Conservation (phyloP, 2,888 invertebrate genomes). For the Coleophora deauratella region DNA sequence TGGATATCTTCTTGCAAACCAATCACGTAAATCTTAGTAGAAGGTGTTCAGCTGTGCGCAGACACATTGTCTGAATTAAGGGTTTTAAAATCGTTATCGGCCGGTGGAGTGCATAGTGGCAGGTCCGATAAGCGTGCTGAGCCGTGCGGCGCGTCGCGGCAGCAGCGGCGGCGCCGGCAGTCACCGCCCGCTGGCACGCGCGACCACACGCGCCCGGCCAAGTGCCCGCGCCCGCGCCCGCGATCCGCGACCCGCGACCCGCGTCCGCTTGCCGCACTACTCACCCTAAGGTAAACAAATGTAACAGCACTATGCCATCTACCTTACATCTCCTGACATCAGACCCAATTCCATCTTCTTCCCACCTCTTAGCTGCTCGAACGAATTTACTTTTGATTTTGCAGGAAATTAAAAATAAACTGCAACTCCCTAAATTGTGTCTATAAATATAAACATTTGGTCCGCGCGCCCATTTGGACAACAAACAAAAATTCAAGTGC, state of each 20-base stretch:
- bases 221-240: conserved; percentile 38
- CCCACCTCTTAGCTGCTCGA: conserved; percentile 14
- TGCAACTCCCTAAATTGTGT: not conserved
- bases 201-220: conserved; percentile 64
- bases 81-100: conserved; percentile 50
- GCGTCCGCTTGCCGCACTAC: conserved; percentile 34
- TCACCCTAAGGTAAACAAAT: conserved; percentile 57
- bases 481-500: conserved; percentile 41
- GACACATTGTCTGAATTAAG: conserved; percentile 9
- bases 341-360: conserved; percentile 15
- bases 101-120: conserved; percentile 43
- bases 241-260: conserved; percentile 39
- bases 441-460: conserved; percentile 6
- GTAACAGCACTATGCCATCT: not conserved
- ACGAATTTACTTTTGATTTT: conserved; percentile 4
- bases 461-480: conserved; percentile 32
- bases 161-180: conserved; percentile 46
- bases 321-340: conserved; percentile 3
- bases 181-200: conserved; percentile 59
- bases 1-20: not conserved
- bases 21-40: not conserved
- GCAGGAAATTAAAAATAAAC: not conserved
- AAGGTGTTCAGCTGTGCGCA: not conserved
- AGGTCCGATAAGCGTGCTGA: conserved; percentile 57
- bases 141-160: conserved; percentile 27